Conservation (phyloP, 2,113 vertebrate species). For the Catharus minimus region DNA sequence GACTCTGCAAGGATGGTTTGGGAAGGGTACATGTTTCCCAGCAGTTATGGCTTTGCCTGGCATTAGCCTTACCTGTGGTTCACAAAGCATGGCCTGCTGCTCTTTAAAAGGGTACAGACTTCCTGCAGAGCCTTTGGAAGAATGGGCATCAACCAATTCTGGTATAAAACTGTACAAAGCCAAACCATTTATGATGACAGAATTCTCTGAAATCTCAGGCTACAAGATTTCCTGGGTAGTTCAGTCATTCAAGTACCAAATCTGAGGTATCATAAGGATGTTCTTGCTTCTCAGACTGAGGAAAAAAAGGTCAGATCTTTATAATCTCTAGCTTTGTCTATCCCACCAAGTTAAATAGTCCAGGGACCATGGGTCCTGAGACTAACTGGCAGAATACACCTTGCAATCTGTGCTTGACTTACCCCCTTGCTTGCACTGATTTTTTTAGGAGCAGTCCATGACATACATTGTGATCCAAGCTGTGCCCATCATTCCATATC, state of each 20-base stretch:
- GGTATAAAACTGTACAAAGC: neutral
- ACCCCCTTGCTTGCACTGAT: fast-evolving
- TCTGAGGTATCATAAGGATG: neutral
- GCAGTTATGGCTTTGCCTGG: neutral
- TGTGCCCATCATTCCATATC: neutral
- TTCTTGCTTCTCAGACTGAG: neutral
- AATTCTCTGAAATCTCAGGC: neutral
- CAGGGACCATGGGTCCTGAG: neutral
- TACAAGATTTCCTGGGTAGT: neutral
- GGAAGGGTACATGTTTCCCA: neutral
- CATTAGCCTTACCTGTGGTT: neutral
- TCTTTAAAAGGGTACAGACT: neutral
- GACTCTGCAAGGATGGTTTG: neutral
- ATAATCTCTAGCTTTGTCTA: neutral
- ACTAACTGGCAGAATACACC: neutral
- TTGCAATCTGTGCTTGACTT: neutral
- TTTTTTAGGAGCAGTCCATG: neutral
- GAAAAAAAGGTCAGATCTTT: neutral
- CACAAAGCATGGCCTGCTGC: neutral
- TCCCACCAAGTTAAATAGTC: fast-evolving
- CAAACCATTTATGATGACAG: neutral
- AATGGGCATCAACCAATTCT: neutral
- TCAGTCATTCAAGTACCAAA: neutral
- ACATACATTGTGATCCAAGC: neutral
- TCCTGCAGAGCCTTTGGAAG: neutral